phyloP scores from a whole-genome alignment of 2,113 vertebrate genomes.

The rat (Rattus norvegicus) region GRCr8 NC_086027.1:88496501-88497000 shows the following conservation, averaged over 20 bases:
- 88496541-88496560: neutral
- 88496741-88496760: neutral
- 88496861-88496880: neutral
- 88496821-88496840: too few species aligned
- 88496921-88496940: neutral
- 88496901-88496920: neutral
- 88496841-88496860: accelerated
- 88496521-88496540: neutral
- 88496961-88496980: neutral
- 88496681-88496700: neutral
- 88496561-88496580: neutral
- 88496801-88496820: neutral
- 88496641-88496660: neutral
- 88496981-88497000: neutral
- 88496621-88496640: neutral
- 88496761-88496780: neutral
- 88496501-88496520: neutral
- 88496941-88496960: neutral
- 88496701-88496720: neutral
- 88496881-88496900: neutral
- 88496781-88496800: neutral
- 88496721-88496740: neutral
- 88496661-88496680: too few species aligned
- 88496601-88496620: neutral
- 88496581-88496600: neutral